A percentile compares a stretch with the other conserved stretches of the same genome.
Evolutionary conservation across 2,113 vertebrate genomes (phyloP).

Genomic region (Gymnarchus niloticus): DNA sequence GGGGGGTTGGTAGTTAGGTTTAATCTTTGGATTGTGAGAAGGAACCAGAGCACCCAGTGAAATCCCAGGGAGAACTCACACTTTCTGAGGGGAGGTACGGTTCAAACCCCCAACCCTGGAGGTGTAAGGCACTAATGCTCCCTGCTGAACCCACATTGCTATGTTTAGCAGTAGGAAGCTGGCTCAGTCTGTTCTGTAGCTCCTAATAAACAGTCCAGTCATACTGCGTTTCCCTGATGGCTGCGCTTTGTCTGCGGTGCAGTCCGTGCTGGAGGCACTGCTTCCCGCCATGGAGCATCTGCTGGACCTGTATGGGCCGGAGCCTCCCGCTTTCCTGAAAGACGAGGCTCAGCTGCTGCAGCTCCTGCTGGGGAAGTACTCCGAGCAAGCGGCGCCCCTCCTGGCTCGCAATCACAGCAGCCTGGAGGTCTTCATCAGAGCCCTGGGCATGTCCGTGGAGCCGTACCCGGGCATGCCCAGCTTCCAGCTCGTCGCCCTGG

Average conservation of each 20-base stretch:
- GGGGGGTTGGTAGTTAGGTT: too few species aligned
- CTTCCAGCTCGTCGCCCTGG: slow-evolving; percentile 76
- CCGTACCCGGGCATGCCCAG: slow-evolving; percentile 59
- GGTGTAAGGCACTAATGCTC: background rate
- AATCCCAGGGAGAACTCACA: too few species aligned
- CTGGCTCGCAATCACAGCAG: slow-evolving; percentile 66
- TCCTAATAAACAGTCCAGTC: background rate
- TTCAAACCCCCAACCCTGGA: too few species aligned
- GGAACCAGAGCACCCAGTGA: too few species aligned
- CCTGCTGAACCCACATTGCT: background rate
- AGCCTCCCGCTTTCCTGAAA: slow-evolving; percentile 58
- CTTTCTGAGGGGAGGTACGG: too few species aligned
- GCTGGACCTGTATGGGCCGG: slow-evolving; percentile 65
- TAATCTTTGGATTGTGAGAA: too few species aligned
- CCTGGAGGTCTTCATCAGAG: slow-evolving; percentile 74
- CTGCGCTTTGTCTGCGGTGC: background rate
- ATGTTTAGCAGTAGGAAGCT: background rate
- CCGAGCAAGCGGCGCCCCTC: slow-evolving; percentile 70
- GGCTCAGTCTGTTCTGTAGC: background rate
- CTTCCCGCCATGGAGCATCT: slow-evolving; percentile 70
- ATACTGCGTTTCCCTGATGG: background rate
- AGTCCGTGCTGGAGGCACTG: slow-evolving; percentile 70
- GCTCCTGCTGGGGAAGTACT: slow-evolving; percentile 75
- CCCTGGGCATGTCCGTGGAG: slow-evolving; percentile 59
- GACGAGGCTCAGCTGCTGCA: slow-evolving; percentile 71